Evolutionary conservation across 2,888 invertebrate genomes (phyloP).

Genomic region (Bedellia somnulentella): DNA sequence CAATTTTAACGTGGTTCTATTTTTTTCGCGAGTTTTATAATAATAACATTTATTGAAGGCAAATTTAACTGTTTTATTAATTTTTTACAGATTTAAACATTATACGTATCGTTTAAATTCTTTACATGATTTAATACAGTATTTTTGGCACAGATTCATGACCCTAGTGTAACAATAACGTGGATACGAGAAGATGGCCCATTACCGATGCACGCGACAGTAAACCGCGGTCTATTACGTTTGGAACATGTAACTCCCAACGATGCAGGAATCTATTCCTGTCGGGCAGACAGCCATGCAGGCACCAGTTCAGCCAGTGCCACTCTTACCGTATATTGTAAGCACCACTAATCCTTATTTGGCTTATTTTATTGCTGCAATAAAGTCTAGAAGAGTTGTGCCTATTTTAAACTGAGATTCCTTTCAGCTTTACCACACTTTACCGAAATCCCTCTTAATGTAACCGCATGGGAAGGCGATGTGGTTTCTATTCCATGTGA

Average conservation of each 20-base stretch:
- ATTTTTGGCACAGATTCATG: conserved; percentile 33
- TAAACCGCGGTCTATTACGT: conserved; percentile 58
- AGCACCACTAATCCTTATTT: conserved; percentile 34
- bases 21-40: too few relatives aligned
- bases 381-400: conserved; percentile 2
- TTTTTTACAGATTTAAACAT: too few relatives aligned
- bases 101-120: too few relatives aligned
- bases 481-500: conserved; percentile 90
- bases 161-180: conserved; percentile 47
- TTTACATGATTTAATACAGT: too few relatives aligned
- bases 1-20: too few relatives aligned
- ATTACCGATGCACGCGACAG: conserved; percentile 39
- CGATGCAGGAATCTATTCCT: conserved; percentile 90
- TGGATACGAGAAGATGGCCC: conserved; percentile 50
- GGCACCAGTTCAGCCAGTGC: conserved; percentile 87
- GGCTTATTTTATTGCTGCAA: conserved; percentile 4
- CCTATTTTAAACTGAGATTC: not conserved
- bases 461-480: conserved; percentile 84
- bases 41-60: too few relatives aligned
- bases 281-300: conserved; percentile 88
- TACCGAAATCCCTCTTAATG: conserved; percentile 82
- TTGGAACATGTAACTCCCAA: conserved; percentile 80
- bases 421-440: conserved; percentile 85
- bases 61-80: too few relatives aligned
- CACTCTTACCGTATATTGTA: conserved; percentile 88